A percentile compares a stretch with the other conserved stretches of the same genome.
phyloP scores from a whole-genome alignment of 2,113 vertebrate species.

The Ammodytes dubius region DNA sequence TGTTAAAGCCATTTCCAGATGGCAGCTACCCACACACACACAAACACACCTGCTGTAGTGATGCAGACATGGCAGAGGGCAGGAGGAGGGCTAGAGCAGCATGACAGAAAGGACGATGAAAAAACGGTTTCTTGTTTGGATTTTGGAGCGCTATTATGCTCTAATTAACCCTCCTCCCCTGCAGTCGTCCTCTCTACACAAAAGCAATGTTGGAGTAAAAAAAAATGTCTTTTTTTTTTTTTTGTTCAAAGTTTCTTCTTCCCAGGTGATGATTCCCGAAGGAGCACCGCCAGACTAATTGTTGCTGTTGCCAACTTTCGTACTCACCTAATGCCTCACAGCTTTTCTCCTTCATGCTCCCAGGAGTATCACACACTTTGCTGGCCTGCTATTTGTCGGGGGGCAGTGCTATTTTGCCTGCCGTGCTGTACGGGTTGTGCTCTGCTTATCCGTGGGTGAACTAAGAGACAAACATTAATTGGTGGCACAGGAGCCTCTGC shows the following conservation, averaged over 20 bases:
- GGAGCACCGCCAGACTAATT: slow-evolving; percentile 59
- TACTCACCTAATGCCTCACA: slow-evolving; percentile 63
- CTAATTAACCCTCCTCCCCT: slow-evolving; percentile 11
- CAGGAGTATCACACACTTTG: slow-evolving; percentile 64
- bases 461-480: slow-evolving; percentile 80
- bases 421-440: slow-evolving; percentile 42
- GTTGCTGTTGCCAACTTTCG: slow-evolving; percentile 59
- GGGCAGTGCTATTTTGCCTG: slow-evolving; percentile 54
- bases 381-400: slow-evolving; percentile 71
- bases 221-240: slow-evolving; percentile 24
- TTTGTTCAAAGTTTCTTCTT: slow-evolving; percentile 26
- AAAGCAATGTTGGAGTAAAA: background rate
- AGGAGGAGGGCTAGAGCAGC: slow-evolving; percentile 40
- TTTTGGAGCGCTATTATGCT: slow-evolving; percentile 30
- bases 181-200: background rate
- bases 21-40: slow-evolving; percentile 67
- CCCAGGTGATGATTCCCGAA: slow-evolving; percentile 59
- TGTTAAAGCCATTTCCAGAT: slow-evolving; percentile 82
- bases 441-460: slow-evolving; percentile 74
- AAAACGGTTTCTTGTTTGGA: slow-evolving; percentile 24
- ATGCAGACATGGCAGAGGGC: slow-evolving; percentile 56
- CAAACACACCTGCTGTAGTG: slow-evolving; percentile 60
- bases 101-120: slow-evolving; percentile 34
- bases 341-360: slow-evolving; percentile 63
- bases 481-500: slow-evolving; percentile 72